These are phyloP conservation scores for Tetheella fluctuosa DNA, from an alignment of 2,888 invertebrate species.

Conservation along the genomic window DNA sequence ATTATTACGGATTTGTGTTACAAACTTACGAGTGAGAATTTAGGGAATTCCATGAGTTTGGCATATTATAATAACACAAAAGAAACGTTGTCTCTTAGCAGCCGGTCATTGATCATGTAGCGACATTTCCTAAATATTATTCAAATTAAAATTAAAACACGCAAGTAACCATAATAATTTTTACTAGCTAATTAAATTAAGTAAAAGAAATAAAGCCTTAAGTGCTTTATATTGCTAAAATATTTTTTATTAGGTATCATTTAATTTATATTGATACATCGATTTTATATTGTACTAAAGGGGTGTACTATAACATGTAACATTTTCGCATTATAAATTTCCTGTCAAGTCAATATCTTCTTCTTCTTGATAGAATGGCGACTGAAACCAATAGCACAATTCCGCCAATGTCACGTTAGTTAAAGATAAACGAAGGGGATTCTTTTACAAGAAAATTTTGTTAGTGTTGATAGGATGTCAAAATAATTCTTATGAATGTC, in stretches of 20 bases:
- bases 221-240: neutral
- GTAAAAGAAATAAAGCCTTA: slow-evolving; percentile 1
- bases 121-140: neutral
- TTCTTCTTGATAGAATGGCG: too few species aligned
- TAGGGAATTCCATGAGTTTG: slow-evolving; percentile 56
- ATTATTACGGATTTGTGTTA: slow-evolving; percentile 20
- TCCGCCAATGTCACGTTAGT: too few species aligned
- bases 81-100: neutral
- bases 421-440: too few species aligned
- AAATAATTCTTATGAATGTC: too few species aligned
- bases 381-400: too few species aligned
- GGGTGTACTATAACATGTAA: neutral
- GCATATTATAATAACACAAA: neutral
- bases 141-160: slow-evolving; percentile 12
- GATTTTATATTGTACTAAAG: neutral
- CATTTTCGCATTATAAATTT: neutral
- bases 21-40: too few species aligned
- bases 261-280: neutral
- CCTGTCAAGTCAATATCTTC: neutral
- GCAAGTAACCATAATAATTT: neutral
- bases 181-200: slow-evolving; percentile 13
- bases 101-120: neutral
- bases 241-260: slow-evolving; percentile 1
- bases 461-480: too few species aligned
- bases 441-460: too few species aligned